Evolutionary conservation across 2,113 vertebrate genomes (phyloP).

Genomic region (Pholis gunnellus): DNA sequence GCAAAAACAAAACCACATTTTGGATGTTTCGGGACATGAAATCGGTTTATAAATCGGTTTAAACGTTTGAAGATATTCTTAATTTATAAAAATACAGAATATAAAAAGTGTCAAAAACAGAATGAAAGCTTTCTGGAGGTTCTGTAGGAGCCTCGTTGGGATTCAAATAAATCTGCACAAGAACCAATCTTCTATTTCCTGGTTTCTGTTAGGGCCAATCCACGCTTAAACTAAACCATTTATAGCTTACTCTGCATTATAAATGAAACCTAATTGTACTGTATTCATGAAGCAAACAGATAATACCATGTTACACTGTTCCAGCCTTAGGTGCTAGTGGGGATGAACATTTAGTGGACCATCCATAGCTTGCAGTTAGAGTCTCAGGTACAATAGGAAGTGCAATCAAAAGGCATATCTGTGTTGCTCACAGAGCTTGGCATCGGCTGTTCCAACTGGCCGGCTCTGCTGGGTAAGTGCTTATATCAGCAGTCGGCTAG

Average conservation of each 20-base stretch:
- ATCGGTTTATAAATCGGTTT: too few species aligned
- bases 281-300: constrained; percentile 9
- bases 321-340: not conserved
- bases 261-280: not conserved
- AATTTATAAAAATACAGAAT: too few species aligned
- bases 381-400: constrained; percentile 51
- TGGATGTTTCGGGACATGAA: too few species aligned
- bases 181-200: not conserved
- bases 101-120: not conserved
- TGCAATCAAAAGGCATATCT: constrained; percentile 58
- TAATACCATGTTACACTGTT: not conserved
- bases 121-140: not conserved
- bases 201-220: constrained; percentile 1
- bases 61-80: too few species aligned
- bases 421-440: constrained; percentile 65
- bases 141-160: not conserved
- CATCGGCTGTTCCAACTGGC: constrained; percentile 70
- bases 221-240: not conserved
- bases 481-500: constrained; percentile 82
- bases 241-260: not conserved
- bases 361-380: constrained; percentile 18
- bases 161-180: constrained; percentile 8
- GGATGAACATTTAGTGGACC: constrained; percentile 21
- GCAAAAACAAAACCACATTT: not conserved
- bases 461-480: constrained; percentile 71